These are phyloP conservation scores for Disparrhopalites patrizii DNA, from an alignment of 2,888 invertebrate species.

Conservation along the genomic window DNA sequence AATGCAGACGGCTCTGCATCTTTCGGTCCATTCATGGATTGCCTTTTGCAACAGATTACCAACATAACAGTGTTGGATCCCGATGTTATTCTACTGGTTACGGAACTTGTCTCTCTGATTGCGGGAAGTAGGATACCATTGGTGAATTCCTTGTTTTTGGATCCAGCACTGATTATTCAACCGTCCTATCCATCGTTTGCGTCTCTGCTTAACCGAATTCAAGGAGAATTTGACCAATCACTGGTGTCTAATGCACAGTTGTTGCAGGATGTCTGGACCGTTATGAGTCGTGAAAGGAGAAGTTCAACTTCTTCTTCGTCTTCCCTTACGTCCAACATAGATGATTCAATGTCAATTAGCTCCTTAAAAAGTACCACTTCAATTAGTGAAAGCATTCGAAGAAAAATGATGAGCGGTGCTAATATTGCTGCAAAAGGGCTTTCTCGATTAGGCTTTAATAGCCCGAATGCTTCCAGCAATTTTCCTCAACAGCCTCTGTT, in stretches of 20 bases:
- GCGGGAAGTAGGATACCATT: constrained; percentile 44
- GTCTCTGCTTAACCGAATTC: constrained; percentile 43
- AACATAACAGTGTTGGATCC: constrained; percentile 38
- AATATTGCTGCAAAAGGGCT: constrained; percentile 7
- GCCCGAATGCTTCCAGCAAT: neutral
- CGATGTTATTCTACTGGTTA: constrained; percentile 42
- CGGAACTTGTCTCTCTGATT: constrained; percentile 40
- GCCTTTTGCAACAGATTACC: constrained; percentile 36
- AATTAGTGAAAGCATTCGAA: constrained; percentile 1
- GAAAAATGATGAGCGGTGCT: constrained; percentile 18
- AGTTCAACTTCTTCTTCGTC: constrained; percentile 8
- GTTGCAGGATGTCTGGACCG: constrained; percentile 35
- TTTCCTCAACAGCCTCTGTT: neutral
- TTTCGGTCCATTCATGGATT: constrained; percentile 46
- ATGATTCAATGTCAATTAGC: constrained; percentile 1
- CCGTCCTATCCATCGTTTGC: constrained; percentile 45
- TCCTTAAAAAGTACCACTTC: neutral
- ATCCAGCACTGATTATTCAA: constrained; percentile 43
- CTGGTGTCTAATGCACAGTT: constrained; percentile 31
- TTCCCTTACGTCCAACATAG: constrained; percentile 9
- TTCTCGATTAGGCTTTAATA: constrained; percentile 11
- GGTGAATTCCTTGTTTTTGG: constrained; percentile 40
- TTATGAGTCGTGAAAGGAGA: constrained; percentile 26
- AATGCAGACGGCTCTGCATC: constrained; percentile 23
- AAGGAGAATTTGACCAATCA: constrained; percentile 40